Percentiles rank a stretch among this genome's conserved stretches.
Evolutionary conservation across 2,113 vertebrate genomes (phyloP).

Genomic region (Pomatorhinus ruficollis): DNA sequence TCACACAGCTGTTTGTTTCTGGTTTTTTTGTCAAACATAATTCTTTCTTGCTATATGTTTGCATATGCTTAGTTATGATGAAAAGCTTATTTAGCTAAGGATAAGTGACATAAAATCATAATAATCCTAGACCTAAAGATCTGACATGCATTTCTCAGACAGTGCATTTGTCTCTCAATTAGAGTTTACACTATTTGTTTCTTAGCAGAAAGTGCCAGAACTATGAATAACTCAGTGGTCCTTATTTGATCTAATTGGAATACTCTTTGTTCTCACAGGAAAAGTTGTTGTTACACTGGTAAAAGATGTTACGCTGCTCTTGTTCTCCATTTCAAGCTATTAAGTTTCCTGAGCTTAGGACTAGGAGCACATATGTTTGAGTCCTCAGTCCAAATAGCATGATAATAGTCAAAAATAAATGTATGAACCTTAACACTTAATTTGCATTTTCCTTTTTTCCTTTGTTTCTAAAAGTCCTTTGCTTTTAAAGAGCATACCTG

Average conservation of each 20-base stretch:
- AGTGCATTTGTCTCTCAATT: not conserved
- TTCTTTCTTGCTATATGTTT: not conserved
- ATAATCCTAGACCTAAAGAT: not conserved
- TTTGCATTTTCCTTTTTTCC: not conserved
- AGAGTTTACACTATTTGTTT: not conserved
- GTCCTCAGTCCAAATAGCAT: not conserved
- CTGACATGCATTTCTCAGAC: not conserved
- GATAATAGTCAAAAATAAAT: not conserved
- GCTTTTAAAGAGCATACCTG: not conserved
- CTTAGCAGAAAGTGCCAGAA: not conserved
- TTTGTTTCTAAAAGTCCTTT: not conserved
- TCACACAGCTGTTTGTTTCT: not conserved
- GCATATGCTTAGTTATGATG: not conserved
- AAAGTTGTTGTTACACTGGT: not conserved
- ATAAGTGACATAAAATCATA: not conserved
- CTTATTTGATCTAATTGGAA: not conserved
- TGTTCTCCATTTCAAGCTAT: not conserved
- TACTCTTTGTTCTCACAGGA: not conserved
- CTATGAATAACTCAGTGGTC: not conserved
- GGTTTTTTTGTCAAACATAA: not conserved
- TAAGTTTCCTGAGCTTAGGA: not conserved
- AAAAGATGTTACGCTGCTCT: not conserved
- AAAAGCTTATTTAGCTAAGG: not conserved
- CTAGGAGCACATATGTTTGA: not conserved
- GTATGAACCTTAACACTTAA: not conserved